Evolutionary conservation across 1,140 invertebrate genomes (phyloP), one percentile per base, ranked within the genome.

Genomic region (Papilio machaon): DNA sequence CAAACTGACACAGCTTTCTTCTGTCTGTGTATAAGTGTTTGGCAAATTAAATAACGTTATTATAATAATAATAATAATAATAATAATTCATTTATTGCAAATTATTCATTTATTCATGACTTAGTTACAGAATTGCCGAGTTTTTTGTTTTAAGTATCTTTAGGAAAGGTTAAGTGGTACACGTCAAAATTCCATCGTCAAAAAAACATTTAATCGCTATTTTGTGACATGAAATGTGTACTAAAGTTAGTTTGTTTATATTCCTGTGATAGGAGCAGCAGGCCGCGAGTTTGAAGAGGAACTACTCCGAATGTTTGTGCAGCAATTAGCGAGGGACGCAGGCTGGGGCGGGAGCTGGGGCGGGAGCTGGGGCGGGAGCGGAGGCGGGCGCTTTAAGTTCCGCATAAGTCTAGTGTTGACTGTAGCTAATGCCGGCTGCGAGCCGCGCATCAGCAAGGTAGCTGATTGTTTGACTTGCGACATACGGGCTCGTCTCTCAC

Each of bases 361-460:
- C 30, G 35, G 10, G 64, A 5, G 64, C 13, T 38, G 58, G 10
- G 58, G 8, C 30, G 35, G 30, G 7, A 7, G 38, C 38, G 4
- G 58, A 10, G 58, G 8, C 30, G 35, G 30, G 64, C 13, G 64
- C 13, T 38, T 38, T 70, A 70, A 70, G 64, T 70, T 70, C 64
- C n/a, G 64, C 64, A 7, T 70, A 60, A 19, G n/a, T 8, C 58
- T 70, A 6, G 30, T 70, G 30, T 70, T 70, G 64, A 70, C 64
- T 70, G 64, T 70, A 35, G 64, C 64, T 70, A 38, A 70, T 70
- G 64, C 64, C 64, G 64, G 23, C 30, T 64, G 19, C 23, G 19
- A 64, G 19, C 23, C 11, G 60, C 60, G 19, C 60, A 23, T 23
- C 58, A 64, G 11, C 64, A 38, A 70, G 64, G 30, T 35, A 70